Conservation (phyloP, 2,888 invertebrate species). For the Lasioglossum figueresi region DNA sequence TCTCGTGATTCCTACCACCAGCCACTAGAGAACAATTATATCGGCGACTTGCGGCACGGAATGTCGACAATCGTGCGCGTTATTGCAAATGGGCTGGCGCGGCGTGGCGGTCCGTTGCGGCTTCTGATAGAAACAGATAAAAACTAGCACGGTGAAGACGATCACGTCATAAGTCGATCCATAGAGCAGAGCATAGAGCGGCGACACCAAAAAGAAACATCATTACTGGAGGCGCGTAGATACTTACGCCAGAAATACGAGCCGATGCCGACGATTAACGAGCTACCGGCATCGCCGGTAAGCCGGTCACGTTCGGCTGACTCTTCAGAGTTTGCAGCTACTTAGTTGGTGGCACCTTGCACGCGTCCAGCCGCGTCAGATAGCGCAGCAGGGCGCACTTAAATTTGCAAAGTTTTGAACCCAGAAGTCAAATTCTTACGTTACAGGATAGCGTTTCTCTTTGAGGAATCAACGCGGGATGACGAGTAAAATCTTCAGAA, state of each 20-base stretch:
- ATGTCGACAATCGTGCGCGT: conserved; percentile 33
- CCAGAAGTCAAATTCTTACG: background rate
- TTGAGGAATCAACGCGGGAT: background rate
- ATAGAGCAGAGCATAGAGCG: background rate
- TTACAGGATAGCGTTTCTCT: background rate
- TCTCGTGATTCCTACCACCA: conserved; percentile 19
- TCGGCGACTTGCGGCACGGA: conserved; percentile 33
- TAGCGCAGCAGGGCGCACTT: background rate
- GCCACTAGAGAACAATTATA: conserved; percentile 34
- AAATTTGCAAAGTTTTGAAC: background rate
- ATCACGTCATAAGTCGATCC: conserved; percentile 40
- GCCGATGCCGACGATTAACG: conserved; percentile 60
- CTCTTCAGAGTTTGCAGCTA: conserved; percentile 21
- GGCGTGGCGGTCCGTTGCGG: background rate
- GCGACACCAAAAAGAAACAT: conserved; percentile 43
- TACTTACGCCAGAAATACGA: conserved; percentile 50
- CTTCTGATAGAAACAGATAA: conserved; percentile 32
- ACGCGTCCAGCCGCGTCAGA: background rate
- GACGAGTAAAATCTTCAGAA: background rate
- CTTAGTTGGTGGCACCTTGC: conserved; percentile 1
- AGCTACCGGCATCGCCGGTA: conserved; percentile 34
- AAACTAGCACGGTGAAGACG: conserved; percentile 39
- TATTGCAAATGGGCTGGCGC: conserved; percentile 44
- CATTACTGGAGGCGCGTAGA: conserved; percentile 48
- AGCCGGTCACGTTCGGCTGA: conserved; percentile 47